Base-by-base conservation (phyloP, 2,888 invertebrate genomes). In the Cacoxenus indagator region DNA sequence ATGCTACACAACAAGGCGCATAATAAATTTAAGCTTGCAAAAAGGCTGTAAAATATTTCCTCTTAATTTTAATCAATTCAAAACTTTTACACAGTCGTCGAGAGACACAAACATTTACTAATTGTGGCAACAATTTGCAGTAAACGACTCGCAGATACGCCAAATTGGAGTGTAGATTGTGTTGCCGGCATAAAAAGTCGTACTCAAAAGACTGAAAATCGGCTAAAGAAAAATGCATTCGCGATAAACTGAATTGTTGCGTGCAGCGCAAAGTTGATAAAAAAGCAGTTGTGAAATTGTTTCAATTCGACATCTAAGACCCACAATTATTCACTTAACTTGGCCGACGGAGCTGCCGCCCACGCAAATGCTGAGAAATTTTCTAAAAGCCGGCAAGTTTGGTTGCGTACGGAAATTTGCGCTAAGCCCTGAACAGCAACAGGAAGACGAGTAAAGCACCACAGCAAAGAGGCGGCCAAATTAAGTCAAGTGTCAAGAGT, bases 301-400 rank as follows among this genome's bases (percentile, higher is more conserved):
- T 27, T 55, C 55, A 55, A 55, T 55, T 55, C 11, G 14, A 55
- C 24, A 55, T 26, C 55, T 48, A 55, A 55, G 27, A 55, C 26
- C 55, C 26, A 9, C 26, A 55, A 55, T 55, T 55, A 55, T 55
- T 55, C 55, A 55, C 51, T 51, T 22, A 55, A 51, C 51, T n/a
- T n/a, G n/a, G 17, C 48, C n/a, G 5, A n/a, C n/a, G n/a, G n/a
- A n/a, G n/a, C n/a, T 5, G 48, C 9, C n/a, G 48, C 19, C 19
- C n/a, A 48, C 48, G 48, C 48, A 48, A 5, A 14, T 19, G 17
- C 17, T 48, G 48, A 48, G n/a, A 48, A 48, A 48, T 48, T 48
- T n/a, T n/a, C n/a, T n/a, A n/a, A n/a, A n/a, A n/a, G 37, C 8
- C 37, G 37, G 37, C 3, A 31, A 31, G 9, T 37, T 37, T 11